Evolutionary conservation across 2,888 invertebrate genomes (phyloP), one percentile per base, ranked within the genome.

Genomic region (Tenthredo scrophulariae): DNA sequence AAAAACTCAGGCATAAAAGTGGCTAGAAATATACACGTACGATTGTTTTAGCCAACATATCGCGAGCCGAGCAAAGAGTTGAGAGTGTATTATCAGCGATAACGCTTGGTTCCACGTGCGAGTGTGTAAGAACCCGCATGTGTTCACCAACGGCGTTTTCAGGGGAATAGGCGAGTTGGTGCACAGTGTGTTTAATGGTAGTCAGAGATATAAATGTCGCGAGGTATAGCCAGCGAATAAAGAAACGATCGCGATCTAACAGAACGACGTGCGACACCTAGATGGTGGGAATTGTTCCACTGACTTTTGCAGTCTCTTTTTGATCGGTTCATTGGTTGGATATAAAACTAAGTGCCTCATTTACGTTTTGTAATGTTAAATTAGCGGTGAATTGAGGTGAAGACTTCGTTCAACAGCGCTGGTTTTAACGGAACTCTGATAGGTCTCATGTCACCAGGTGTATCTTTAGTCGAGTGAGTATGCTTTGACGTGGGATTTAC

Each of bases 71-170:
- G 46, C 33, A 67, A 83, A 65, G 70, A 65, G 67, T 70, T n/a
- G 83, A 65, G 84, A 70, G 65, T 79, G 82, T 75, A 86, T 88
- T 86, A 87, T 88, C 86, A 84, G 86, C 83, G 82, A 86, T 87
- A 86, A 87, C 70, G 85, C 85, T 84, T 85, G 85, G 88, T 85
- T 88, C 86, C 85, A 85, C 72, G 79, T 62, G 82, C 43, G 26
- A 33, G 58, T 85, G 67, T 72, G 84, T 65, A 46, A 5, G 62
- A 80, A 58, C 74, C 86, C 79, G 80, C 80, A 29, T 77, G 85
- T 84, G 72, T 85, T 67, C 29, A 50, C 67, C 7, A 13, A 18
- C 22, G n/a, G 29, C 33, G 80, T 62, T 26, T 40, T n/a, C n/a
- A 80, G 80, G n/a, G n/a, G 67, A 29, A 46, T 83, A 67, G 83